These are phyloP conservation scores for Arothron firmamentum DNA, from an alignment of 2,113 vertebrate genomes.

Conservation along the genomic window DNA sequence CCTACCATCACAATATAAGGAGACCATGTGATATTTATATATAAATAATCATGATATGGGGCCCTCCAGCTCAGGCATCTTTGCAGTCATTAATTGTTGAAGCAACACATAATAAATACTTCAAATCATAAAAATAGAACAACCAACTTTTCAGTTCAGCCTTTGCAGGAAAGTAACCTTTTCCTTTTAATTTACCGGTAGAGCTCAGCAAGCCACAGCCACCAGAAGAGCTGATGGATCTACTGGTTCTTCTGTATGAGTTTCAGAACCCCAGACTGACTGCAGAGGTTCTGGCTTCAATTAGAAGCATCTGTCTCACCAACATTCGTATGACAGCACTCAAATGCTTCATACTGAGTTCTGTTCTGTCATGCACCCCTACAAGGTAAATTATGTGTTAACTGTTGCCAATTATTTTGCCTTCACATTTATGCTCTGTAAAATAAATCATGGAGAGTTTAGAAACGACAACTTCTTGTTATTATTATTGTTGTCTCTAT, in stretches of 20 bases:
- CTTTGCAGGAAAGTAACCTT: background rate
- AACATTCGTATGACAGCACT: constrained; percentile 87
- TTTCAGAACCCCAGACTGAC: constrained; percentile 92
- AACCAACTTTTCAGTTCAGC: too few relatives aligned
- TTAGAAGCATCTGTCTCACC: constrained; percentile 78
- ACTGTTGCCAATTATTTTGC: too few relatives aligned
- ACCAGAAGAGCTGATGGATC: constrained; percentile 88
- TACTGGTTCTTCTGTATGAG: constrained; percentile 91
- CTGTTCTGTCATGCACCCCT: constrained; percentile 79
- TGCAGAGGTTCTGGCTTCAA: constrained; percentile 81
- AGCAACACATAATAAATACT: too few relatives aligned
- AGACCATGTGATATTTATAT: too few relatives aligned
- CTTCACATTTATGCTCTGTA: too few relatives aligned
- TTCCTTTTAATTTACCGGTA: constrained; percentile 5
- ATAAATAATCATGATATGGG: too few relatives aligned
- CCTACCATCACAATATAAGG: too few relatives aligned
- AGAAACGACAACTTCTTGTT: background rate
- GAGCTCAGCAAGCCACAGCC: constrained; percentile 79
- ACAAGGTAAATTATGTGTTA: constrained; percentile 54
- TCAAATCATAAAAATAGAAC: too few relatives aligned
- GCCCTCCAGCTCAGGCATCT: too few relatives aligned
- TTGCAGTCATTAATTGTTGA: too few relatives aligned
- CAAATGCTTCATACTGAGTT: constrained; percentile 86
- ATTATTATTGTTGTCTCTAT: background rate
- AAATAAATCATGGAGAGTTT: too few relatives aligned